Evolutionary conservation across 1,140 invertebrate species (phyloP).

Genomic region (Drosophila chauvacae): DNA sequence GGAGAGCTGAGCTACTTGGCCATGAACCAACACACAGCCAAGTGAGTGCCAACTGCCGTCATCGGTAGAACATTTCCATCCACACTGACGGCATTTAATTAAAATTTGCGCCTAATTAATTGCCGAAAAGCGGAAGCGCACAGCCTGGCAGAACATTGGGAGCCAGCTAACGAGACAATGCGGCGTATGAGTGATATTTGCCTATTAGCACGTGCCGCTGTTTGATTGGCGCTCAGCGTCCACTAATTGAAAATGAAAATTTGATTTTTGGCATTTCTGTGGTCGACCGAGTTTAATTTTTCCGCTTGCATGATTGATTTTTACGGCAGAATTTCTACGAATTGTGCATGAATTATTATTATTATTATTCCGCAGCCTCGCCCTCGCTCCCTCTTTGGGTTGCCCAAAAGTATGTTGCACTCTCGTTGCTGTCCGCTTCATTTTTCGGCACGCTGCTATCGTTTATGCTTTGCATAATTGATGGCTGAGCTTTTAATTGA

Average conservation of each 20-base stretch:
- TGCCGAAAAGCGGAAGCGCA: conserved; percentile 54
- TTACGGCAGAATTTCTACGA: conserved; percentile 9
- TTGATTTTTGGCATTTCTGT: conserved; percentile 46
- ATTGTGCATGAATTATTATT: conserved; percentile 36
- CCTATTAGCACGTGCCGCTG: conserved; percentile 13
- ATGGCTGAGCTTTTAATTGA: conserved; percentile 71
- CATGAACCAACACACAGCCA: conserved; percentile 44
- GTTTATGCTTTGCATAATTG: conserved; percentile 56
- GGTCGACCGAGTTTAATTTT: conserved; percentile 21
- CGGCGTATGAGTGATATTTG: conserved; percentile 69
- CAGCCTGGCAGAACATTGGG: conserved; percentile 54
- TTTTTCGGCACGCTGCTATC: conserved; percentile 14
- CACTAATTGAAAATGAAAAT: conserved; percentile 63
- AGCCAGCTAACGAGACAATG: conserved; percentile 4
- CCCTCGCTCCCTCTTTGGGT: not conserved
- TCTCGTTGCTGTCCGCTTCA: conserved; percentile 13
- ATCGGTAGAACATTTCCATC: conserved; percentile 46
- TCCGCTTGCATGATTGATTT: conserved; percentile 52
- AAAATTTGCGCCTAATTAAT: conserved; percentile 79
- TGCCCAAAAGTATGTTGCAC: conserved; percentile 29
- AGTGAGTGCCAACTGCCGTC: conserved; percentile 38
- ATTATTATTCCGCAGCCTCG: conserved; percentile 3
- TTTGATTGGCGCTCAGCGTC: conserved; percentile 41
- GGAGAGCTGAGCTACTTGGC: conserved; percentile 34
- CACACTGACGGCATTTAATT: conserved; percentile 68